These are phyloP conservation scores for Anomalospiza imberbis DNA, from an alignment of 2,797 vertebrate species.

Conservation along the genomic window DNA sequence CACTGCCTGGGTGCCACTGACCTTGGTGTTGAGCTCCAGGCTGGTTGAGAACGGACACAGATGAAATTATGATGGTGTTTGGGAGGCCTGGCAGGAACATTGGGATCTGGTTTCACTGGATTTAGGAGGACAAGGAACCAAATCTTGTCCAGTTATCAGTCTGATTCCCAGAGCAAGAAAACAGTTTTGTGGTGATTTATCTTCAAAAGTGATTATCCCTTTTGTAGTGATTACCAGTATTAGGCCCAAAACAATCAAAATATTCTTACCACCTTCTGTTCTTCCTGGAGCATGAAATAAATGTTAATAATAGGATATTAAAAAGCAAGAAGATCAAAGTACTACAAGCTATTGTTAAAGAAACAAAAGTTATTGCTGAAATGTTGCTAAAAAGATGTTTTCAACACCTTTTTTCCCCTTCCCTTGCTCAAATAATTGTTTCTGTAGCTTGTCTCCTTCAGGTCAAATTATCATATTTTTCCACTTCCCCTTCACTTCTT, in stretches of 20 bases:
- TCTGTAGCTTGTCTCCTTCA: neutral
- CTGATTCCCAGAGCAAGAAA: neutral
- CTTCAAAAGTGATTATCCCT: neutral
- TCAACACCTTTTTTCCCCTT: rapidly evolving
- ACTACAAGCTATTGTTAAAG: neutral
- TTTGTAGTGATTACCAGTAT: neutral
- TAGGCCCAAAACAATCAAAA: neutral
- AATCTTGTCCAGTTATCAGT: neutral
- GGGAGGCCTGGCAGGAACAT: neutral
- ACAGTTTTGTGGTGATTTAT: neutral
- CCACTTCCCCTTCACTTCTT: neutral
- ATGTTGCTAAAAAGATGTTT: neutral
- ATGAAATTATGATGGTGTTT: neutral
- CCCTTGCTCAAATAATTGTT: neutral
- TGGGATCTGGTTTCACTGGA: rapidly evolving
- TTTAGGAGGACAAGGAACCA: neutral
- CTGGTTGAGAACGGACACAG: neutral
- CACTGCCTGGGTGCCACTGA: too few species aligned
- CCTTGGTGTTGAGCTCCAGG: neutral
- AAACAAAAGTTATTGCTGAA: neutral
- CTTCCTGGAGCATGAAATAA: neutral
- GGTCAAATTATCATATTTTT: neutral
- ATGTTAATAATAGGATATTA: neutral
- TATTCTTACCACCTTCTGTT: neutral
- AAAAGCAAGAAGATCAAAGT: neutral